Evolutionary conservation across 2,888 invertebrate genomes (phyloP), one percentile per base, ranked within the genome.

Genomic region (Orgyia antiqua): DNA sequence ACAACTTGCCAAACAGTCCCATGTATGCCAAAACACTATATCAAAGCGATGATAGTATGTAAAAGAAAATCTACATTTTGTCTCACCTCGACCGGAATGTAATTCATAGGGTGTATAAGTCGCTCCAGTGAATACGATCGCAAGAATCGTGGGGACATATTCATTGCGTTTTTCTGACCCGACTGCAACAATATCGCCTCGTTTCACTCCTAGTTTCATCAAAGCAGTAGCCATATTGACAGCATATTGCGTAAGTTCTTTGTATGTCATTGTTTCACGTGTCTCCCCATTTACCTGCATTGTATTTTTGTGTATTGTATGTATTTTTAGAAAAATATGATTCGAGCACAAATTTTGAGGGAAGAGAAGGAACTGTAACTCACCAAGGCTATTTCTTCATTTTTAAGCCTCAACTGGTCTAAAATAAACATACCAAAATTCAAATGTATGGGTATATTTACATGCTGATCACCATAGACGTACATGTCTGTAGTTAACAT

Each of bases 141-240:
- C 89, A 27, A 89, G 69, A 12, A 88, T 64, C n/a, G 87, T 77
- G 26, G n/a, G n/a, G n/a, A n/a, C n/a, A n/a, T n/a, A n/a, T n/a
- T n/a, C n/a, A n/a, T n/a, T n/a, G n/a, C n/a, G 79, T 67, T 90
- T 91, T 63, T 90, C 91, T 29, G 88, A 86, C 29, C 88, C 89
- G 32, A 91, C 64, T 10, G 88, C 89, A 35, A 91, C 75, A 12
- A 76, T 68, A 45, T 90, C 89, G 3, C 89, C 87, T 32, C 64
- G 61, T 25, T 59, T 58, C 11, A 90, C 61, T 7, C 89, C 89
- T 34, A 82, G 49, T 28, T 76, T 72, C 41, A 53, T 63, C 13
- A 91, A 70, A 52, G 79, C 80, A 43, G 75, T 60, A 2, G 90
- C 46, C n/a, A n/a, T n/a, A n/a, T n/a, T n/a, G n/a, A n/a, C n/a